Percentiles rank a stretch among this genome's conserved stretches.
phyloP scores from a whole-genome alignment of 2,113 vertebrate genomes.

The Pelecanus crispus region DNA sequence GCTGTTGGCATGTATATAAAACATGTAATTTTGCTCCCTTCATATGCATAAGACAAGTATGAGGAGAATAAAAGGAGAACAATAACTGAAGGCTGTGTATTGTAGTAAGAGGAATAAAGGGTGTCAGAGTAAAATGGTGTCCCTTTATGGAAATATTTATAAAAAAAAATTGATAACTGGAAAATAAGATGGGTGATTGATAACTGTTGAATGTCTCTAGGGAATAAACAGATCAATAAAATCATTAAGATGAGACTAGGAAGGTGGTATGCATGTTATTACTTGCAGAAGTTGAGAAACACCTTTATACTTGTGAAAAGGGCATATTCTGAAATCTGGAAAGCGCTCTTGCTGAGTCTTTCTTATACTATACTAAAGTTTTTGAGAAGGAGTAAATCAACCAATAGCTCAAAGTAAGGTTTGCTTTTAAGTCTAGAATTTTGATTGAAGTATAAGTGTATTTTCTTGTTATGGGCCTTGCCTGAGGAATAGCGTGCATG shows the following conservation, averaged over 20 bases:
- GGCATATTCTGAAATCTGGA: background rate
- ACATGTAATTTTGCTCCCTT: background rate
- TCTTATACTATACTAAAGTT: background rate
- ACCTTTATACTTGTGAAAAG: background rate
- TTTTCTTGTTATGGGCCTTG: background rate
- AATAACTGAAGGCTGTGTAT: background rate
- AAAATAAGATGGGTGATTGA: background rate
- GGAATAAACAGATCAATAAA: background rate
- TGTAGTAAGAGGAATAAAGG: background rate
- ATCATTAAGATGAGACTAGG: background rate
- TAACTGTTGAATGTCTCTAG: background rate
- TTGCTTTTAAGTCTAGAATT: conserved; percentile 3
- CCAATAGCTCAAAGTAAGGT: background rate
- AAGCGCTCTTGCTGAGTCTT: background rate
- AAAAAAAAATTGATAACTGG: background rate
- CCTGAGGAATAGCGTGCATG: background rate
- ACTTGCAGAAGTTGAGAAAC: background rate
- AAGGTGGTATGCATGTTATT: background rate
- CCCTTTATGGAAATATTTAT: background rate
- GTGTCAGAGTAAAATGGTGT: background rate
- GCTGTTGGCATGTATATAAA: background rate
- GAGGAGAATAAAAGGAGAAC: background rate
- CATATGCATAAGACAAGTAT: background rate
- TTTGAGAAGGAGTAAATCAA: background rate
- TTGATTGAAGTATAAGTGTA: background rate